Evolutionary conservation across 2,888 invertebrate genomes (phyloP).

Genomic region (Allygus modestus): DNA sequence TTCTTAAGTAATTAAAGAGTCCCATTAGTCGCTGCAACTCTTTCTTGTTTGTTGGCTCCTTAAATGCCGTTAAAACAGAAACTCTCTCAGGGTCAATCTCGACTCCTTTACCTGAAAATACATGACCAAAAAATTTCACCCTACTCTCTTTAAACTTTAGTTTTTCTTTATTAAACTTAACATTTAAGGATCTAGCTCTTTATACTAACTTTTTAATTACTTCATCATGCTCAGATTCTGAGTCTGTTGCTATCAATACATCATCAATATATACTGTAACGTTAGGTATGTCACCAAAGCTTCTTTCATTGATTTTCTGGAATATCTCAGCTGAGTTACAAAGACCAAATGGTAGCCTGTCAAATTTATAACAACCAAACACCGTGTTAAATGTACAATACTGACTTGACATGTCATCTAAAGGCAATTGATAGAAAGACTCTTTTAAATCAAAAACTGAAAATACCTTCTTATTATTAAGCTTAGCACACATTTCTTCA

Average conservation of each 20-base stretch:
- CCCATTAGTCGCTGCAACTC: not conserved
- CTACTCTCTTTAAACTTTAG: constrained; percentile 44
- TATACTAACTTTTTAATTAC: constrained; percentile 66
- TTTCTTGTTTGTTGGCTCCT: constrained; percentile 3
- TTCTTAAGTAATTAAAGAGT: not conserved
- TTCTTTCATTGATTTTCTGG: constrained; percentile 66
- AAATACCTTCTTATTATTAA: not conserved
- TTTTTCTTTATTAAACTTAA: constrained; percentile 62
- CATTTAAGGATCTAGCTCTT: constrained; percentile 62
- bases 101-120: constrained; percentile 25
- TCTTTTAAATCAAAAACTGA: constrained; percentile 49
- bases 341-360: not conserved
- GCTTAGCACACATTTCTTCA: constrained; percentile 10
- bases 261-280: constrained; percentile 70
- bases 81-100: not conserved
- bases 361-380: constrained; percentile 63
- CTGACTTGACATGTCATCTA: constrained; percentile 43
- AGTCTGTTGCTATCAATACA: constrained; percentile 68
- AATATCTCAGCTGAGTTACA: constrained; percentile 65
- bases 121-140: constrained; percentile 61
- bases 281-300: constrained; percentile 68
- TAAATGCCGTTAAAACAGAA: not conserved
- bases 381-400: constrained; percentile 61
- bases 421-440: constrained; percentile 60
- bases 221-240: constrained; percentile 67